Conservation (phyloP, 2,888 invertebrate species). For the Alviniconcha strummeri region DNA sequence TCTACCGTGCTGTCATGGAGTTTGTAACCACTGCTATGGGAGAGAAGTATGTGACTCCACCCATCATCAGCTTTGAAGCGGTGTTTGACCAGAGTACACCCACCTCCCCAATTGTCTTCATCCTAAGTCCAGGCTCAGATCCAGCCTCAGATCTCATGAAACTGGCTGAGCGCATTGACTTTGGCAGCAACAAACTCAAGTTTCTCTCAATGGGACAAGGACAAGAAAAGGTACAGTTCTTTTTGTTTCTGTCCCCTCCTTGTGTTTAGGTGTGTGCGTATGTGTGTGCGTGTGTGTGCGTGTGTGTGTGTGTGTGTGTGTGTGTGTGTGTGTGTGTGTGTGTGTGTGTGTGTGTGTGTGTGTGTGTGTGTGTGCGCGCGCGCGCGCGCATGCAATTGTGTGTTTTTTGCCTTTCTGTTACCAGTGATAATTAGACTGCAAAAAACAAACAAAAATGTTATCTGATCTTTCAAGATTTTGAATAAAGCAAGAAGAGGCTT, state of each 20-base stretch:
- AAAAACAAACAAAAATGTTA: no score
- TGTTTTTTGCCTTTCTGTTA: background rate
- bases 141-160: constrained; percentile 74
- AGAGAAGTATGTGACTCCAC: constrained; percentile 91
- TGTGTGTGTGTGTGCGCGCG: background rate
- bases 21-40: constrained; percentile 90
- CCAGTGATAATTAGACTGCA: background rate
- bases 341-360: background rate
- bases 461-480: no score
- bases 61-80: constrained; percentile 87
- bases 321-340: background rate
- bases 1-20: constrained; percentile 88
- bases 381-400: background rate
- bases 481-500: no score
- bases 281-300: background rate
- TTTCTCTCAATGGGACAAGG: constrained; percentile 75
- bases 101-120: constrained; percentile 77
- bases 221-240: constrained; percentile 70
- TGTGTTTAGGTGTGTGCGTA: background rate
- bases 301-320: background rate
- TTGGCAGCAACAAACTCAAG: constrained; percentile 73
- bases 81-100: constrained; percentile 90
- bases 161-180: constrained; percentile 73
- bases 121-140: constrained; percentile 74
- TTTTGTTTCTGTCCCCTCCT: background rate